Evolutionary conservation across 2,888 invertebrate species (phyloP).

Genomic region (Aporophyla nigra): DNA sequence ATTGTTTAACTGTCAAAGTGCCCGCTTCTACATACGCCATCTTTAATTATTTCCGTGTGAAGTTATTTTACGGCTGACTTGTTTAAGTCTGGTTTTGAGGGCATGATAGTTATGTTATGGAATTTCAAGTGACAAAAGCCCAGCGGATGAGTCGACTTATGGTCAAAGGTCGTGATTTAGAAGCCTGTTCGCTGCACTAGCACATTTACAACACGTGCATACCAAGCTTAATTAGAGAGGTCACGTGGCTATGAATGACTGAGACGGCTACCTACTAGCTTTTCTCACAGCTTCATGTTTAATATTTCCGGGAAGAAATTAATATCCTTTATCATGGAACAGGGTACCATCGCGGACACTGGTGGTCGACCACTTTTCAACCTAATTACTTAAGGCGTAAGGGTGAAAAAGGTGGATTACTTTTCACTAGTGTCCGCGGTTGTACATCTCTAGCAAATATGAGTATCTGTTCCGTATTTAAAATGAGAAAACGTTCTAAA

Average conservation of each 20-base stretch:
- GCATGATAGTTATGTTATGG: neutral
- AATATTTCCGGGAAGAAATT: neutral
- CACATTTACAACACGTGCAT: neutral
- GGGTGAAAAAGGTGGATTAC: too few relatives aligned
- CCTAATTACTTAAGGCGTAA: too few relatives aligned
- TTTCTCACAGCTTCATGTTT: neutral
- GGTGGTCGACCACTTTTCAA: too few relatives aligned
- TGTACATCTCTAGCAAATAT: too few relatives aligned
- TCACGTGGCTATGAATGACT: neutral
- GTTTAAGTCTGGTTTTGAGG: neutral
- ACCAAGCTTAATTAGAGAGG: conserved; percentile 12
- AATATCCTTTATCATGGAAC: neutral
- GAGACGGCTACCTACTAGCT: neutral
- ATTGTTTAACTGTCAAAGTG: too few relatives aligned
- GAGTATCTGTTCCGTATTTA: neutral
- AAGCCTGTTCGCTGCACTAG: conserved; percentile 12
- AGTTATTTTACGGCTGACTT: conserved; percentile 1
- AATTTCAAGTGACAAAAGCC: conserved; percentile 18
- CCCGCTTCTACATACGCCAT: neutral
- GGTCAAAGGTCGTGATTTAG: conserved; percentile 20
- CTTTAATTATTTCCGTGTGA: conserved; percentile 11
- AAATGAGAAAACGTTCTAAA: neutral
- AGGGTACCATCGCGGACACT: too few relatives aligned
- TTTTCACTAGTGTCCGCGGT: too few relatives aligned
- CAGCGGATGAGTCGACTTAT: conserved; percentile 3